A percentile compares a stretch with the other conserved stretches of the same genome.
Evolutionary conservation across 2,888 invertebrate genomes (phyloP).

Genomic region (Synergus japonicus): DNA sequence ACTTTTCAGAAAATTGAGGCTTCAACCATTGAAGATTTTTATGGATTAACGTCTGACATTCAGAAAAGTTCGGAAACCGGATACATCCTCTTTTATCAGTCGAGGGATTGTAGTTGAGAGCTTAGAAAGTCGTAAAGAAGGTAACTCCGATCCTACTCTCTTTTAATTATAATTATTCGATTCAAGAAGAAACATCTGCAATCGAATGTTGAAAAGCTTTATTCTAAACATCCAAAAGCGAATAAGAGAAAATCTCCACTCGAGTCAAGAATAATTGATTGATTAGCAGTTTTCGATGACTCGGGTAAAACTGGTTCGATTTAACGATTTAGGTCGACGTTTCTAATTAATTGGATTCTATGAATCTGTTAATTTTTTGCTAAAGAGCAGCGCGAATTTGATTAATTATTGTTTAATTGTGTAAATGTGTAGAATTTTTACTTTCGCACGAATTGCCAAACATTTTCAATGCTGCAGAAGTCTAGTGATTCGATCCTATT

Average conservation of each 20-base stretch:
- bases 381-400: conserved; percentile 24
- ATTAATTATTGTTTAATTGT: conserved; percentile 35
- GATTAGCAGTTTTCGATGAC: not conserved
- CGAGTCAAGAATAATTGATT: conserved; percentile 5
- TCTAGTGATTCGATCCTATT: conserved; percentile 28
- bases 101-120: conserved; percentile 84
- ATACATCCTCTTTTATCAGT: conserved; percentile 99
- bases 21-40: conserved; percentile 99
- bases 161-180: conserved; percentile 13
- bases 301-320: conserved; percentile 36
- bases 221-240: not conserved
- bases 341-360: conserved; percentile 40
- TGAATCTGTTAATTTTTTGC: conserved; percentile 38
- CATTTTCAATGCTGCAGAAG: conserved; percentile 13
- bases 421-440: conserved; percentile 36
- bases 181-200: not conserved
- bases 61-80: conserved; percentile 99
- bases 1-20: conserved; percentile 97
- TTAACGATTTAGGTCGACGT: conserved; percentile 35
- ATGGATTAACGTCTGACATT: conserved; percentile 98
- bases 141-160: conserved; percentile 2
- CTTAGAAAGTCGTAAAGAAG: conserved; percentile 18
- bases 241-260: conserved; percentile 22
- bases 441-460: conserved; percentile 35
- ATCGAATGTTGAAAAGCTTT: conserved; percentile 11